Base-by-base conservation (phyloP, 2,888 invertebrate species). In the Drosophila eohydei region DNA sequence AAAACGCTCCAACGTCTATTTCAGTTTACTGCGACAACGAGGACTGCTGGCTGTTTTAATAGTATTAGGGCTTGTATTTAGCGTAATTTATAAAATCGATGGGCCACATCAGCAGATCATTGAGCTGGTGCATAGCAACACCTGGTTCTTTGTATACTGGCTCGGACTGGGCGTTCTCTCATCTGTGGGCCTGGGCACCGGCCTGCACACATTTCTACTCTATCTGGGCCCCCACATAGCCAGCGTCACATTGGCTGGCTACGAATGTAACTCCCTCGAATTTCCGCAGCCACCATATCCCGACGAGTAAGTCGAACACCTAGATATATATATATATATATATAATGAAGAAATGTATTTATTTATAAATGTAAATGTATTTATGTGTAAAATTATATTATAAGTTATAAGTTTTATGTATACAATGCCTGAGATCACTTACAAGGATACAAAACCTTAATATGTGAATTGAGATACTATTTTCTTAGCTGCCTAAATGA, bases 161-260 rank as follows among this genome's bases (percentile, higher is more conserved):
- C 94, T 98, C 73, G 96, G 97, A 12, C 94, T 99, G 54, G 99
- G 99, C 16, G 96, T 99, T 43, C 95, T 99, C 80, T 99, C 99
- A 44, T 99, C 99, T 0, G 98, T 99, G 63, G 99, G 99, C 0
- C 95, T 99, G 59, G 99, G 99, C 44, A 99, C 99, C 0, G 99
- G 99, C 1, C 95, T 99, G 61, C 99, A 99, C 93, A 99, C 99
- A 70, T 99, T 99, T 94, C 95, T 99, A 58, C 94, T 99, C 71
- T 99, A 99, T 93, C 94, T 99, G 91, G 99, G 99, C n/a, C 99
- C 99, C 36, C 99, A 99, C 92, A 99, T 99, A 94, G 99, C 99
- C 66, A 95, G 97, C 65, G 99, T 99, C 48, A 99, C 99, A 4
- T 94, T 99, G 91, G 99, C 99, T 16, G 99, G 98, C 0, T 99